Evolutionary conservation across 2,797 vertebrate genomes (phyloP).

Genomic region (Psittacula derbiana): DNA sequence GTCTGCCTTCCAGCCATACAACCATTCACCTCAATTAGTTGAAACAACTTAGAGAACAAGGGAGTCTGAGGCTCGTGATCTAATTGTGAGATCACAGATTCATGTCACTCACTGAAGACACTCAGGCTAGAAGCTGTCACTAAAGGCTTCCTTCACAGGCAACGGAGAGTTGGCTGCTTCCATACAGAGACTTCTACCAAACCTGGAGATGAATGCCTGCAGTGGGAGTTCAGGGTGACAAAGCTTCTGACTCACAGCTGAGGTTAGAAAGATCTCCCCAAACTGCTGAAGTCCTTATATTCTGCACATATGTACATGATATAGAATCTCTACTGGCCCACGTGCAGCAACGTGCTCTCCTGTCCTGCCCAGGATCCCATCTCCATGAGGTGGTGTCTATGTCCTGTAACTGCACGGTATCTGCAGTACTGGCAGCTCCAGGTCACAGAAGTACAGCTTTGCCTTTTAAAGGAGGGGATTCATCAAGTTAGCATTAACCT

Average conservation of each 20-base stretch:
- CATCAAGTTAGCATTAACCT: neutral
- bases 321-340: neutral
- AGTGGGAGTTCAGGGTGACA: neutral
- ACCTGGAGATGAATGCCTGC: neutral
- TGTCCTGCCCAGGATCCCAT: neutral
- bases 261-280: neutral
- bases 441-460: neutral
- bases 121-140: neutral
- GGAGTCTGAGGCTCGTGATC: neutral
- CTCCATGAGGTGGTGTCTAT: neutral
- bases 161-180: neutral
- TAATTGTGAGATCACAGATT: neutral
- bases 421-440: neutral
- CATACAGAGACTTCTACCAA: neutral
- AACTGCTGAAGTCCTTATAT: neutral
- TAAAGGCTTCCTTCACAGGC: neutral
- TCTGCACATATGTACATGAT: fast-evolving
- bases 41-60: neutral
- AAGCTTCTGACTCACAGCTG: neutral
- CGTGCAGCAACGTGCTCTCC: neutral
- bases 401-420: neutral
- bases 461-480: neutral
- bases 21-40: neutral
- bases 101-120: neutral
- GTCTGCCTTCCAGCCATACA: neutral